phyloP scores from a whole-genome alignment of 2,797 vertebrate species.

The Okamejei kenojei region DNA sequence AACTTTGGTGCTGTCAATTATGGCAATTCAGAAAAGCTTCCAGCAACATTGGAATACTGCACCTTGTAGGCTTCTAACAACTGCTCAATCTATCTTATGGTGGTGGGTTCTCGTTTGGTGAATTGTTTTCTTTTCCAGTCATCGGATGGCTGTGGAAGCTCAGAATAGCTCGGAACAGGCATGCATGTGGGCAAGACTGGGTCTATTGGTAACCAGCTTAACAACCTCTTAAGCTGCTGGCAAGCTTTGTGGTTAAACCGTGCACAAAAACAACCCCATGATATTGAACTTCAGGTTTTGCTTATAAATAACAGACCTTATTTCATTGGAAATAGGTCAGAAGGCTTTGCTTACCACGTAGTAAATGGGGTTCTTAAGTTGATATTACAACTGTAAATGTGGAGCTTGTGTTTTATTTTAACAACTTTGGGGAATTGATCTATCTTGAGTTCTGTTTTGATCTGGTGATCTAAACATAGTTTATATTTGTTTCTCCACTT shows the following conservation, averaged over 20 bases:
- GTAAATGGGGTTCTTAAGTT: neutral
- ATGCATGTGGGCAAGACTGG: neutral
- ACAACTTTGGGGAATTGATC: neutral
- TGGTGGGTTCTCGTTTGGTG: neutral
- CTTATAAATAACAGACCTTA: neutral
- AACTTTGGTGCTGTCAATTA: conserved; percentile 37
- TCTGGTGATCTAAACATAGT: neutral
- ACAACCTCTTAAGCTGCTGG: neutral
- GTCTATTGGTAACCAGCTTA: neutral
- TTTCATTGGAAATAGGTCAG: neutral
- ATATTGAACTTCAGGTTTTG: neutral
- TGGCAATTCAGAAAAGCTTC: conserved; percentile 18
- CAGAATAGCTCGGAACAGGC: neutral
- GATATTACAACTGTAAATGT: neutral
- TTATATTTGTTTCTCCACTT: neutral
- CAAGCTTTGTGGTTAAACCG: neutral
- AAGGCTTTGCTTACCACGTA: neutral
- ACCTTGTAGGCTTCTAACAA: neutral
- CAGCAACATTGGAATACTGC: conserved; percentile 30
- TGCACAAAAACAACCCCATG: neutral
- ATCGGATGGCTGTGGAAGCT: neutral
- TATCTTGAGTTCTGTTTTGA: neutral
- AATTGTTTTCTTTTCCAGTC: neutral
- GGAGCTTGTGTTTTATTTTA: neutral
- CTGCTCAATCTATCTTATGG: neutral